Evolutionary conservation across 1,140 invertebrate species (phyloP), one percentile per base, ranked within the genome.

Genomic region (Bathynomus jamesi): DNA sequence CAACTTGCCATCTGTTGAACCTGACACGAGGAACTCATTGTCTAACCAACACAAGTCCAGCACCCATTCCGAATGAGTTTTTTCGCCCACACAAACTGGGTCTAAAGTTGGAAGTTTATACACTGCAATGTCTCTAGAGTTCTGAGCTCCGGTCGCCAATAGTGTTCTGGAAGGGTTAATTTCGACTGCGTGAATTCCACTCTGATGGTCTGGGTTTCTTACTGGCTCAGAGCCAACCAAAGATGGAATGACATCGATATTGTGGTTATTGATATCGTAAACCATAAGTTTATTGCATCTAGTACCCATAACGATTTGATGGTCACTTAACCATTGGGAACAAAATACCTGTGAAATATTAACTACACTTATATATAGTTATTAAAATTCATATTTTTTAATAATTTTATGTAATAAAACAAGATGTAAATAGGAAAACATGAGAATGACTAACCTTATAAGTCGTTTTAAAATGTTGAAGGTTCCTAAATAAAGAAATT

Each of bases 31-130:
- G 84, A 94, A 96, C 81, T 96, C 90, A 83, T 98, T 95, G 83
- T 98, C 95, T 61, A 98, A 81, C 95, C 95, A 98, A 79, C 91
- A 92, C 86, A 96, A 89, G 79, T 96, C 96, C 84, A 97, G 95
- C 60, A 96, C 92, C 89, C 94, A 95, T 81, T 98, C 95, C 80
- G 88, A 88, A 82, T 98, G 95, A n/a, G 91, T 93, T 79, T 84
- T 84, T 85, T 97, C 94, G 4, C 95, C 95, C n/a, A 98, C 90
- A 83, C 91, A 95, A 24, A 97, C 88, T 3, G 95, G 95, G 83
- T 97, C 94, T 69, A 98, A 84, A 0, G 94, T 96, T 29, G 95
- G 95, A 78, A 98, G 83, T 79, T 89, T 87, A 82, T 98, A 98
- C 66, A 98, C 88, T 61, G 94, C 95, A 77, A 98, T 87, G 83